Conservation (phyloP, 2,888 invertebrate genomes). For the Epistrophella euchroma region DNA sequence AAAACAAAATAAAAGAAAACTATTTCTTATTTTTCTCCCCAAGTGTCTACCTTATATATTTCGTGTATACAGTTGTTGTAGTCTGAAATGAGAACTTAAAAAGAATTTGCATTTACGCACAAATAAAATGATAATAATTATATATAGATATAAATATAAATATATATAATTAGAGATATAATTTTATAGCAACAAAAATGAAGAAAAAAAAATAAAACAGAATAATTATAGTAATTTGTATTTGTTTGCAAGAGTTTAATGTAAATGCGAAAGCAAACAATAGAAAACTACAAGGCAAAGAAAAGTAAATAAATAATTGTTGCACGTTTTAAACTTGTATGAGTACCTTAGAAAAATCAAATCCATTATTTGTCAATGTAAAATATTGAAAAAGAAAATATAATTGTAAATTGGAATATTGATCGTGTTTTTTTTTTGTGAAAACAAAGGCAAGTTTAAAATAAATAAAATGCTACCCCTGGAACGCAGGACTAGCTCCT, state of each 20-base stretch:
- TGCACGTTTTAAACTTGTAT: conserved; percentile 73
- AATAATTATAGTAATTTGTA: conserved; percentile 39
- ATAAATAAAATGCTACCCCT: no score
- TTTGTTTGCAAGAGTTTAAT: conserved; percentile 52
- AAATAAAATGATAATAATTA: conserved; percentile 23
- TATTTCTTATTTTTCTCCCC: conserved; percentile 54
- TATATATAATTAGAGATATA: conserved; percentile 61
- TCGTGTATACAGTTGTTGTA: conserved; percentile 68
- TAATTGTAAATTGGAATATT: conserved; percentile 37
- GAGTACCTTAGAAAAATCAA: conserved; percentile 73
- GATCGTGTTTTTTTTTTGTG: not conserved
- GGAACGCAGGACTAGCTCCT: no score
- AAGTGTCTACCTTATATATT: conserved; percentile 72
- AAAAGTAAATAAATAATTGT: conserved; percentile 33
- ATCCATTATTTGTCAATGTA: conserved; percentile 69
- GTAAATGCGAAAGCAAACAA: conserved; percentile 48
- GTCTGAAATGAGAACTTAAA: conserved; percentile 57
- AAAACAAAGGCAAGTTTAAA: no score
- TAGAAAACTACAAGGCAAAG: conserved; percentile 33
- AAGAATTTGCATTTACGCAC: conserved; percentile 71
- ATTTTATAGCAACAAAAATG: conserved; percentile 47
- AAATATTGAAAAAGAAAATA: conserved; percentile 63
- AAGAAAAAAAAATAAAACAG: conserved; percentile 3
- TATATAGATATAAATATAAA: conserved; percentile 36
- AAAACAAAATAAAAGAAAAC: not conserved